Evolutionary conservation across 2,113 vertebrate genomes (phyloP).

Genomic region (Turnix velox): DNA sequence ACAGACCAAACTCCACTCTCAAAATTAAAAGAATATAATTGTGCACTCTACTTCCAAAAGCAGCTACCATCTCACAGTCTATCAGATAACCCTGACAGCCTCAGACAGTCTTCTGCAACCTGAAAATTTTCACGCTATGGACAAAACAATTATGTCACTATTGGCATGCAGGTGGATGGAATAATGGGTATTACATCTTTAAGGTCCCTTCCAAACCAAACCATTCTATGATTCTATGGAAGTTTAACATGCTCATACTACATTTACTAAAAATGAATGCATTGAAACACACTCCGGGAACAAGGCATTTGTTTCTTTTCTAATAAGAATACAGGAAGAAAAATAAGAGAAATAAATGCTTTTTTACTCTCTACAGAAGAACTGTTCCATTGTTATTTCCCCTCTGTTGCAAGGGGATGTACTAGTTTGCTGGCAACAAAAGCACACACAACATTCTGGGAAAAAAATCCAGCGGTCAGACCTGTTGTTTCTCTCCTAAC

Average conservation of each 20-base stretch:
- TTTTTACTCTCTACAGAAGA: neutral
- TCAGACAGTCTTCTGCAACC: rapidly evolving
- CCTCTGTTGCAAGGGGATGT: neutral
- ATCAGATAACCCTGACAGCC: neutral
- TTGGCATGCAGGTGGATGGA: neutral
- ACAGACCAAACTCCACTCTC: neutral
- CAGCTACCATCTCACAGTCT: neutral
- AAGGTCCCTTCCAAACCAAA: no score
- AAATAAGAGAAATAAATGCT: neutral
- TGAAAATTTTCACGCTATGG: neutral
- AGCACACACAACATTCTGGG: neutral
- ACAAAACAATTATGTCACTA: neutral
- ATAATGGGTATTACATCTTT: neutral
- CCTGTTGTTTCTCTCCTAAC: neutral
- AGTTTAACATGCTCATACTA: neutral
- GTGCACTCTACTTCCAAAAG: neutral
- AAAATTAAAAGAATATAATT: neutral
- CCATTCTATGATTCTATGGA: no score
- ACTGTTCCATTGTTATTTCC: neutral
- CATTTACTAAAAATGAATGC: neutral
- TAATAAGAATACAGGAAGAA: neutral
- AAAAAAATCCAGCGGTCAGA: neutral
- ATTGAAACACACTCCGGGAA: neutral
- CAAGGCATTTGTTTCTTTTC: neutral
- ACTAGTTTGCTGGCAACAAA: neutral